Evolutionary conservation across 2,113 vertebrate species (phyloP).

Genomic region (Hemiscyllium ocellatum): DNA sequence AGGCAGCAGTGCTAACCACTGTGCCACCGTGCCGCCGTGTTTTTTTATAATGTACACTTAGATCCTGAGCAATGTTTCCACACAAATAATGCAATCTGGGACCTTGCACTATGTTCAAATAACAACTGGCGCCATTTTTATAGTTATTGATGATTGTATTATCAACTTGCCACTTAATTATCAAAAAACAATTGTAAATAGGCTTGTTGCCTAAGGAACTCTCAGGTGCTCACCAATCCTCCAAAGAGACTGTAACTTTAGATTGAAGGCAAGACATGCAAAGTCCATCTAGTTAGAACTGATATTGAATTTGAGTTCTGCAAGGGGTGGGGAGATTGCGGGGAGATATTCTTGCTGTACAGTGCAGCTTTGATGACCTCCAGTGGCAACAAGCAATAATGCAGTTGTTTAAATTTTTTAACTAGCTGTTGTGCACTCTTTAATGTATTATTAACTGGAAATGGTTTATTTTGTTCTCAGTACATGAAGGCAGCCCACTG

Average conservation of each 20-base stretch:
- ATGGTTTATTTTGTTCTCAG: constrained; percentile 54
- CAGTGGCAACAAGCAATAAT: neutral
- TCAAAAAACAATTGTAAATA: neutral
- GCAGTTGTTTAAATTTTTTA: neutral
- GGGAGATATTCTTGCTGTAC: neutral
- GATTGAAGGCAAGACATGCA: neutral
- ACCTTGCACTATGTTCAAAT: neutral
- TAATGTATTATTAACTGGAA: neutral
- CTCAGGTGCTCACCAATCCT: neutral
- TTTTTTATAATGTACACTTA: neutral
- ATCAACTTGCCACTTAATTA: neutral
- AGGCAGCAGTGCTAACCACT: too few relatives aligned
- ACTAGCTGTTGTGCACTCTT: neutral
- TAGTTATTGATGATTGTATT: neutral
- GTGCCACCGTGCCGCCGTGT: too few relatives aligned
- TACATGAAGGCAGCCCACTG: constrained; percentile 81
- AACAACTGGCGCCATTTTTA: neutral
- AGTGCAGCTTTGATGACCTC: neutral
- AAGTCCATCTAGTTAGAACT: neutral
- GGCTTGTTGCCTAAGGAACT: neutral
- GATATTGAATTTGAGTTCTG: neutral
- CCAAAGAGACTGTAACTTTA: neutral
- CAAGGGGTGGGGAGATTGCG: too few relatives aligned
- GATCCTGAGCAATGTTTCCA: neutral
- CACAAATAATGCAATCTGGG: neutral